phyloP scores from a whole-genome alignment of 2,888 invertebrate genomes.

The Gisinianus flammeolus region DNA sequence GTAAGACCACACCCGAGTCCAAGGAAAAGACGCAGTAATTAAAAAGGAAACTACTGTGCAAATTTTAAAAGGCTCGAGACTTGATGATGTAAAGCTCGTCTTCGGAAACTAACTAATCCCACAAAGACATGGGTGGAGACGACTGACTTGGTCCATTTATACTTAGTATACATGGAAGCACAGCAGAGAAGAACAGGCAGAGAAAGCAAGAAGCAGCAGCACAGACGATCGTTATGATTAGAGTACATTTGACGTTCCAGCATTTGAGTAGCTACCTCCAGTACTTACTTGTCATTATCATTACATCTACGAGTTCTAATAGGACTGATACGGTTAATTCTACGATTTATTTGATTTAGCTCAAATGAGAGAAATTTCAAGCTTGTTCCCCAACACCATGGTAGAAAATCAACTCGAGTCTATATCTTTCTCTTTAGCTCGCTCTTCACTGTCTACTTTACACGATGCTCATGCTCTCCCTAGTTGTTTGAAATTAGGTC shows the following conservation, averaged over 20 bases:
- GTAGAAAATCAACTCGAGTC: constrained; percentile 1
- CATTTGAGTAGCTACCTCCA: neutral
- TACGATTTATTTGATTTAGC: constrained; percentile 35
- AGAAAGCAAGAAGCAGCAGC: neutral
- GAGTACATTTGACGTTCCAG: constrained; percentile 18
- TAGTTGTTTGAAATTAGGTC: constrained; percentile 15
- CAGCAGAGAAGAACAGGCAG: neutral
- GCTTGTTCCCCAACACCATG: neutral
- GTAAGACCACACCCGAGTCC: constrained; percentile 32
- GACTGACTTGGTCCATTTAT: constrained; percentile 24
- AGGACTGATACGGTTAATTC: constrained; percentile 33
- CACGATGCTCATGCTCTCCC: neutral
- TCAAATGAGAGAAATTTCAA: constrained; percentile 25
- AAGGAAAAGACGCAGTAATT: constrained; percentile 38
- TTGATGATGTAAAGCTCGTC: constrained; percentile 39
- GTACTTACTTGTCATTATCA: neutral
- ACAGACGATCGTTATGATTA: neutral
- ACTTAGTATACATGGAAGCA: neutral
- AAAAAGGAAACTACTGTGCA: constrained; percentile 38
- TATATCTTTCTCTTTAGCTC: too few relatives aligned
- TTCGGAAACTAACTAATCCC: constrained; percentile 39
- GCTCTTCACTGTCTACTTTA: neutral
- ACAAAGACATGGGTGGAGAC: constrained; percentile 39
- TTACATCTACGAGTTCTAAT: neutral
- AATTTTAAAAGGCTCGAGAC: constrained; percentile 37